Evolutionary conservation across 1,140 invertebrate species (phyloP).

Genomic region (Andrena cerasifolii): DNA sequence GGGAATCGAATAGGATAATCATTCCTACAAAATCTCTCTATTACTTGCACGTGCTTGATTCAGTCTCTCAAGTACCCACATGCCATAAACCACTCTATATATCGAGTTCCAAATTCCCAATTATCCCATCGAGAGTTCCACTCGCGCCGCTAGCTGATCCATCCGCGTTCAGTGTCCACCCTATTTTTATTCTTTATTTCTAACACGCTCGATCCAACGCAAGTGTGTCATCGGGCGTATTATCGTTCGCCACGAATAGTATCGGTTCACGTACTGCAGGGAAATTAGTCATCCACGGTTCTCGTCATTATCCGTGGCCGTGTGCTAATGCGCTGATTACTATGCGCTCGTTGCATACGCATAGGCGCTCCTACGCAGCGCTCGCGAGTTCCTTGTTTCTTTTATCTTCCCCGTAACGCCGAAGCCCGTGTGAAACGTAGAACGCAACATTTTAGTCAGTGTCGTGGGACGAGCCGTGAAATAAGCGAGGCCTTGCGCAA

Average conservation of each 20-base stretch:
- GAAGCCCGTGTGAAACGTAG: not conserved
- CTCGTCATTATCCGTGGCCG: slow-evolving; percentile 46
- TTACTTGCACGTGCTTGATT: no score
- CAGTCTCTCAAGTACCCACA: no score
- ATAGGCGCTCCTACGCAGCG: not conserved
- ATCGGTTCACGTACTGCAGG: not conserved
- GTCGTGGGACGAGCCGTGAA: not conserved
- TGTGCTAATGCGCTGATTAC: slow-evolving; percentile 26
- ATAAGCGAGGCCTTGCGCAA: slow-evolving; percentile 30
- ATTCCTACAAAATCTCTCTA: no score
- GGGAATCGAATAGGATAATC: no score
- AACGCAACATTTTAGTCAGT: not conserved
- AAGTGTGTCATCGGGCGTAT: slow-evolving; percentile 7
- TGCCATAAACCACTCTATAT: no score
- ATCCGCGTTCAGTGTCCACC: no score
- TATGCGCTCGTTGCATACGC: slow-evolving; percentile 3
- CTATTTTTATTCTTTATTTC: no score
- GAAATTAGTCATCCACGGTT: slow-evolving; percentile 19
- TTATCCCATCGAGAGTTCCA: no score
- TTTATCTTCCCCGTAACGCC: not conserved
- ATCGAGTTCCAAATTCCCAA: no score
- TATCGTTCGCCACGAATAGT: slow-evolving; percentile 41
- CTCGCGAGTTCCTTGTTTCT: not conserved
- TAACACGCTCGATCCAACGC: no score
- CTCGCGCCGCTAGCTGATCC: no score